Percentiles rank a stretch among this genome's conserved stretches.
Evolutionary conservation across 2,888 invertebrate species (phyloP).

Genomic region (Coecobrya sp.): DNA sequence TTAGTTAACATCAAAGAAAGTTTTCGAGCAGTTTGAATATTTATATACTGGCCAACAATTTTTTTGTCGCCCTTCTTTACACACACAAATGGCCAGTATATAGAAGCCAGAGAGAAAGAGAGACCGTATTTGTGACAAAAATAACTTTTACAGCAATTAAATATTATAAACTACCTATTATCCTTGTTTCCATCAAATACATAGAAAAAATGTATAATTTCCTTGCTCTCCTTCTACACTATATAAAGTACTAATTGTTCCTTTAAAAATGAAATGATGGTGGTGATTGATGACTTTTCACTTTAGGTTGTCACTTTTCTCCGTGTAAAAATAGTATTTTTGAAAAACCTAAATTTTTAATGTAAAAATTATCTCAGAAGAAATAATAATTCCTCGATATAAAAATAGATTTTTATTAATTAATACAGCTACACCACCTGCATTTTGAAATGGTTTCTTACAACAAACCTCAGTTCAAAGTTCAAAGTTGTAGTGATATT

Average conservation of each 20-base stretch:
- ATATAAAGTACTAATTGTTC: slow-evolving; percentile 24
- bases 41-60: too few species aligned
- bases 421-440: slow-evolving; percentile 75
- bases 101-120: too few species aligned
- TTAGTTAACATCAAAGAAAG: too few species aligned
- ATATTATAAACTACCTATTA: background rate
- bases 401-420: slow-evolving; percentile 71
- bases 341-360: slow-evolving; percentile 76
- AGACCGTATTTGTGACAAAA: too few species aligned
- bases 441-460: slow-evolving; percentile 80
- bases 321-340: slow-evolving; percentile 77
- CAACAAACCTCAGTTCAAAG: slow-evolving; percentile 79
- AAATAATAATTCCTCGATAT: slow-evolving; percentile 59
- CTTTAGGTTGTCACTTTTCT: slow-evolving; percentile 8
- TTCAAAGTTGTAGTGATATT: slow-evolving; percentile 82
- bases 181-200: too few species aligned
- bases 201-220: slow-evolving; percentile 6
- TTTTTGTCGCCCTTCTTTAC: too few species aligned
- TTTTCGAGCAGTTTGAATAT: too few species aligned
- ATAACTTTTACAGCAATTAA: background rate
- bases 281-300: background rate
- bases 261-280: background rate
- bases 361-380: slow-evolving; percentile 78
- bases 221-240: slow-evolving; percentile 27
- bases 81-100: too few species aligned